Percentiles rank a stretch among this genome's conserved stretches.
These are phyloP conservation scores for Meteorus cinctellus DNA, from an alignment of 2,888 invertebrate species.

Conservation along the genomic window DNA sequence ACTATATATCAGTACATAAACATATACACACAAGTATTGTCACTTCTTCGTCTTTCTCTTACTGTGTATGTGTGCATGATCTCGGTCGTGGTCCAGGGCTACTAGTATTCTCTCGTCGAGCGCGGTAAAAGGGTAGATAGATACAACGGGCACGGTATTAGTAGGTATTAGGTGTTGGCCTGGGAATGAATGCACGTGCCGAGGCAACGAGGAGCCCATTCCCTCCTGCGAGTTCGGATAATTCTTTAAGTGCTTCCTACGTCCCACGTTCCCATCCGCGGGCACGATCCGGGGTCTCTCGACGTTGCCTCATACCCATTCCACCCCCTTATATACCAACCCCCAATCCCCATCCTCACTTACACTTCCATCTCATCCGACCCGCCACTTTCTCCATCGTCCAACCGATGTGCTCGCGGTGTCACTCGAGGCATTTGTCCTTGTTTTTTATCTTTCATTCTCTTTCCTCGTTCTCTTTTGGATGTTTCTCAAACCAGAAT, in stretches of 20 bases:
- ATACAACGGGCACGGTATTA: constrained; percentile 71
- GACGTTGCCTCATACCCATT: constrained; percentile 38
- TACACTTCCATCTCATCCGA: constrained; percentile 46
- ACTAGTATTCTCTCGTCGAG: constrained; percentile 68
- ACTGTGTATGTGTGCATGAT: not conserved
- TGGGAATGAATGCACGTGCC: constrained; percentile 72
- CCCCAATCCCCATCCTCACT: not conserved
- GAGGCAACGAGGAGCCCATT: constrained; percentile 65
- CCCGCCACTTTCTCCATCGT: constrained; percentile 47
- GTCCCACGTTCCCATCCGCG: constrained; percentile 55
- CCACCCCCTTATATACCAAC: constrained; percentile 52
- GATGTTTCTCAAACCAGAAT: constrained; percentile 30
- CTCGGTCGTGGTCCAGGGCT: constrained; percentile 55
- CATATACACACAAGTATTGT: constrained; percentile 11
- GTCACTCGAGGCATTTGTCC: constrained; percentile 52
- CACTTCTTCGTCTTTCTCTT: not conserved
- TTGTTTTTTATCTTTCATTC: constrained; percentile 37
- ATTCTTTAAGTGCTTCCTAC: constrained; percentile 74
- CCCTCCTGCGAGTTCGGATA: constrained; percentile 69
- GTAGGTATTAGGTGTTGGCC: constrained; percentile 74
- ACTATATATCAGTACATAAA: not conserved
- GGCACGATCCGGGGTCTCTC: constrained; percentile 52
- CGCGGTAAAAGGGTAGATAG: constrained; percentile 72
- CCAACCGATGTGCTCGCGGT: constrained; percentile 54
- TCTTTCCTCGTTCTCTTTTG: constrained; percentile 27